Percentiles rank a stretch among this genome's conserved stretches.
Evolutionary conservation across 2,797 vertebrate genomes (phyloP).

Genomic region (Bradypodion pumilum): DNA sequence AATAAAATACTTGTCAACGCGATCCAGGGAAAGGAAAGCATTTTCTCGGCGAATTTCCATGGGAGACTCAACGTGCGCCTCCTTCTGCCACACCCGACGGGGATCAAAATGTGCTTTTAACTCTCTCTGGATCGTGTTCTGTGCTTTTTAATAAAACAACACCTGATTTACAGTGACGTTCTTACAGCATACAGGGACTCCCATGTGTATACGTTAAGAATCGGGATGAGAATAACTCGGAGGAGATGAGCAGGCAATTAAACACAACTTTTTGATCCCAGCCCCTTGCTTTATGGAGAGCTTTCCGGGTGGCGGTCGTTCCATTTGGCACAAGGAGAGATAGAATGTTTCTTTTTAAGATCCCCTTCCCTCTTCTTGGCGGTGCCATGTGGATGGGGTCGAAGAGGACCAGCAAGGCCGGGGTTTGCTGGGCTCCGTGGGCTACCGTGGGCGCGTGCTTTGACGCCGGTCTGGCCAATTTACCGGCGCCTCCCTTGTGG

Average conservation of each 20-base stretch:
- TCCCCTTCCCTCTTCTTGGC: conserved; percentile 56
- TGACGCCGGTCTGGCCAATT: conserved; percentile 81
- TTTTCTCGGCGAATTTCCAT: not conserved
- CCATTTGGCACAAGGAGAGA: too few relatives aligned
- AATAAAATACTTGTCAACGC: not conserved
- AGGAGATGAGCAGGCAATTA: not conserved
- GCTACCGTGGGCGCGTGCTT: conserved; percentile 84
- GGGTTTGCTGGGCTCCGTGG: conserved; percentile 81
- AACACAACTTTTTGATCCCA: not conserved
- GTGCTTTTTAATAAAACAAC: too few relatives aligned
- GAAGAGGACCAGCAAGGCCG: conserved; percentile 65
- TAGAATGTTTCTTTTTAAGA: conserved; percentile 47
- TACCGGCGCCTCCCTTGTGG: conserved; percentile 79
- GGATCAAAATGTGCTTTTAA: not conserved
- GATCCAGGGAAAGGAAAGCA: not conserved
- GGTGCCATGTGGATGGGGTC: conserved; percentile 71
- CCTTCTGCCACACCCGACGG: not conserved
- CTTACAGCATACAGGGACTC: too few relatives aligned
- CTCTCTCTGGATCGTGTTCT: not conserved
- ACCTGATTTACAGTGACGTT: not conserved
- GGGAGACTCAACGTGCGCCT: too few relatives aligned
- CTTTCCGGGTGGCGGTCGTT: not conserved
- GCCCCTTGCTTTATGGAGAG: not conserved
- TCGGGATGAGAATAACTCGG: too few relatives aligned
- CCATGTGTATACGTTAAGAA: not conserved